Base-by-base conservation (phyloP, 2,113 vertebrate genomes). In the Gymnarchus niloticus region DNA sequence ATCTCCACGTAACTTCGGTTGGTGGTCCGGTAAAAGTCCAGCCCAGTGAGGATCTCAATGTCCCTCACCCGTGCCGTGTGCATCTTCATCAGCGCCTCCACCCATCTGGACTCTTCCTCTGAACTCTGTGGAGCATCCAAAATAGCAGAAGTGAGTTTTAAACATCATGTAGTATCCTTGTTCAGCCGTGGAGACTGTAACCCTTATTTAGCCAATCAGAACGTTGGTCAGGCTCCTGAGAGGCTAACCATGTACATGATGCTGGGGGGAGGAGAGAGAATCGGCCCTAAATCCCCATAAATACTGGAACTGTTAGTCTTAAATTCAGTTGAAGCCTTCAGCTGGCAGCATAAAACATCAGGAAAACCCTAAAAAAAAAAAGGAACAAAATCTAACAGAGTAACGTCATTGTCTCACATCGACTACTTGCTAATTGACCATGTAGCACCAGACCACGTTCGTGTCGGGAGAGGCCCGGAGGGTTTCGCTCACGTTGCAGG, bases 1-100 rank as follows among this genome's bases (percentile, higher is more conserved):
- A 95, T 95, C 91, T 94, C 94, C 85, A 93, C 92, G 88, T 97
- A 97, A 87, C 94, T 95, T 87, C 96, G 94, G 89, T 94, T 96
- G 84, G 95, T 94, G 89, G 95, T 94, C 84, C 97, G 94, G 92
- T 94, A 98, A 86, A 99, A 95, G 91, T 99, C 97, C 92, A 99
- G 92, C 10, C 97, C 96, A 0, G 97, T 98, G 86, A 99, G 95
- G 57, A 97, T 95, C 86, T 99, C 98, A 0, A 99, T 95, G 84
- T 99, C 98, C 49, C 97, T 93, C 59, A 98, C 95, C 0, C 98
- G 93, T 0, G 97, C 97, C 0, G 97, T 98, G 87, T 99, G 98
- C 87, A 95, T 94, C 92, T 95, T 95, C 83, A 99, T 92, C 80
- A 98, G 95, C 0, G 98, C 96, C 91, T 99, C 97, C 1, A 97